These are phyloP conservation scores for Philaethria dido DNA, from an alignment of 2,888 invertebrate genomes.

Conservation along the genomic window DNA sequence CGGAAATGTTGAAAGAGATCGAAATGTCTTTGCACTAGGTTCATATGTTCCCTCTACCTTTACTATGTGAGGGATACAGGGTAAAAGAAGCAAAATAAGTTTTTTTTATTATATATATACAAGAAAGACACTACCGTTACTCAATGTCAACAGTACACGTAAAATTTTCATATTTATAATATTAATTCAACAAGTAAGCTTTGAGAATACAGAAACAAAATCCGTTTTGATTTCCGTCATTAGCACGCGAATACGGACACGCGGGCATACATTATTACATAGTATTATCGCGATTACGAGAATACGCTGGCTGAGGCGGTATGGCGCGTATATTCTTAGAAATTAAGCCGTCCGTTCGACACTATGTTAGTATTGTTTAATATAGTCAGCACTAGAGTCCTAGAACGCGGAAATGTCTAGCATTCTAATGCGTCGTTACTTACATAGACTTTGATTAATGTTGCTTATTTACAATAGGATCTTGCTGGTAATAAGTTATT, in stretches of 20 bases:
- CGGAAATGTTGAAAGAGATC: no score
- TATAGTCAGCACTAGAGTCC: conserved; percentile 22
- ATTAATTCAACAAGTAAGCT: neutral
- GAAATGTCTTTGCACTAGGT: no score
- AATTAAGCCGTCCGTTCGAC: conserved; percentile 32
- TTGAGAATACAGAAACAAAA: conserved; percentile 17
- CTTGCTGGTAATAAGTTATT: conserved; percentile 21
- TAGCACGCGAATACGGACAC: conserved; percentile 19
- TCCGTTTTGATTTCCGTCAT: conserved; percentile 24
- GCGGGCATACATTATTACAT: conserved; percentile 26
- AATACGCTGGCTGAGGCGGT: conserved; percentile 23
- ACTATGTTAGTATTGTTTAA: conserved; percentile 38
- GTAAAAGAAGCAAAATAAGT: neutral
- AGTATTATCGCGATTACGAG: conserved; percentile 21
- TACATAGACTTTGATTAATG: conserved; percentile 39
- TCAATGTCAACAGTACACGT: neutral
- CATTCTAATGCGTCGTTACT: conserved; percentile 39
- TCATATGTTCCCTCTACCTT: no score
- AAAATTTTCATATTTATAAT: conserved; percentile 5
- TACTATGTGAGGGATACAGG: no score
- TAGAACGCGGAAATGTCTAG: conserved; percentile 41
- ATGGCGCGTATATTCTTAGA: conserved; percentile 35
- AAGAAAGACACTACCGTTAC: conserved; percentile 2
- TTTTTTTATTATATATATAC: neutral
- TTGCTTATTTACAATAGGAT: conserved; percentile 32